Base-by-base conservation (phyloP, 2,888 invertebrate species). In the Dicranocentrus wangi region DNA sequence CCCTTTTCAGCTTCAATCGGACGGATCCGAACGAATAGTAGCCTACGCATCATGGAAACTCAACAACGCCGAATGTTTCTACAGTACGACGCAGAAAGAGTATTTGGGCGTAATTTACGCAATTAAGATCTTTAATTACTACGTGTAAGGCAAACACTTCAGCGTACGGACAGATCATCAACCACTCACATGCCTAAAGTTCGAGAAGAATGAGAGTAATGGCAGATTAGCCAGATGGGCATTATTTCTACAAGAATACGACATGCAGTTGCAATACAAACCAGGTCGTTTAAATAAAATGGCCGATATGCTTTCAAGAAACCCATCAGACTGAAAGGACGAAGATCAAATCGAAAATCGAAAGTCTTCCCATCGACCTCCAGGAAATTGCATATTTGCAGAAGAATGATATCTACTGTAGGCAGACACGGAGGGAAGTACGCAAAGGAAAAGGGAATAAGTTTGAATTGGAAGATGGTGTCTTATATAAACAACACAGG, bases 131-230 rank as follows among this genome's bases (percentile, higher is more conserved):
- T 47, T 79, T 42, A 27, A 61, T 43, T 63, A 42, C 25, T 78
- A 53, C 25, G 13, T 71, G 15, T 27, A 55, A 28, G 78, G 61
- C 15, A 70, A 58, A 10, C 25, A 23, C 10, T 55, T 79, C 55
- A 53, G 23, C 15, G 61, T 79, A 27, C 27, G 32, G 7, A 79
- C 71, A 1, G 79, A 79, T 39, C 79, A 79, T 39, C 51, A 60
- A 39, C 69, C 71, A 15, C n/a, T 78, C 1, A 69, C 65, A 13
- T 39, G 71, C 43, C 32, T 71, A 19, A 61, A 53, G 7, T 61
- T 53, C 51, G 63, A 71, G 13, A 71, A 65, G 19, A 79, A 65
- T n/a, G 63, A 79, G 47, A 32, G 27, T n/a, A 28, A 71, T 13
- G 60, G 68, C 2, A 71, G 71, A 55, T 39, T 79, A 43, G 39